phyloP scores from a whole-genome alignment of 64 coral and sea anemone genomes.

The Stichodactyla mertensii region DNA sequence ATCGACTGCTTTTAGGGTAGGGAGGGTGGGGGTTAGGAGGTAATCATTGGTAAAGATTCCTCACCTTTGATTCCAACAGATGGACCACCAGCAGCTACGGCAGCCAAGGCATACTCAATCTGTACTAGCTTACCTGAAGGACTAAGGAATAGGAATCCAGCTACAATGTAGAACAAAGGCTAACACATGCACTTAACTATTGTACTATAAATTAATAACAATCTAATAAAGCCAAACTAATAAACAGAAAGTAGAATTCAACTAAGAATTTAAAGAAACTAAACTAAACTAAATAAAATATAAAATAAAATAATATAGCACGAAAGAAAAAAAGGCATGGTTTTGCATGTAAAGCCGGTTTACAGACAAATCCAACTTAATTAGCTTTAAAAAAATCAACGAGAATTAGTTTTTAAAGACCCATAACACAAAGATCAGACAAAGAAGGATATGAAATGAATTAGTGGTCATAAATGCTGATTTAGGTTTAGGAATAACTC shows the following conservation, averaged over 20 bases:
- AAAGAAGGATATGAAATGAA: too few species aligned
- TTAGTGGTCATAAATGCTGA: background rate
- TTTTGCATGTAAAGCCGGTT: background rate
- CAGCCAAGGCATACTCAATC: constrained; percentile 98
- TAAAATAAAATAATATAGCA: background rate
- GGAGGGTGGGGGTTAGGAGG: too few species aligned
- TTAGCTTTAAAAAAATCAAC: background rate
- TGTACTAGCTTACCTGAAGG: constrained; percentile 99
- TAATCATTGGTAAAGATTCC: background rate
- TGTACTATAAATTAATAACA: too few species aligned
- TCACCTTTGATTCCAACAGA: constrained; percentile 99
- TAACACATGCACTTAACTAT: too few species aligned
- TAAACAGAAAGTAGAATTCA: too few species aligned
- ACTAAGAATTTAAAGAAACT: background rate
- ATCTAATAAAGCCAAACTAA: too few species aligned
- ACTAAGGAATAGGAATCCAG: constrained; percentile 13
- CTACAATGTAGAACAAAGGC: background rate
- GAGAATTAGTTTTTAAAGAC: background rate
- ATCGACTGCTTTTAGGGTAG: too few species aligned
- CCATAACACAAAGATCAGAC: background rate
- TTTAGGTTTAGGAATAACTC: background rate
- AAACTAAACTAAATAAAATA: background rate
- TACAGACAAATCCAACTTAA: background rate
- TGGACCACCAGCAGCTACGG: constrained; percentile 96
- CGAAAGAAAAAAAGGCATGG: background rate